A percentile compares a stretch with the other conserved stretches of the same genome.
These are phyloP conservation scores for Rutilus rutilus DNA, from an alignment of 2,113 vertebrate species.

Conservation along the genomic window DNA sequence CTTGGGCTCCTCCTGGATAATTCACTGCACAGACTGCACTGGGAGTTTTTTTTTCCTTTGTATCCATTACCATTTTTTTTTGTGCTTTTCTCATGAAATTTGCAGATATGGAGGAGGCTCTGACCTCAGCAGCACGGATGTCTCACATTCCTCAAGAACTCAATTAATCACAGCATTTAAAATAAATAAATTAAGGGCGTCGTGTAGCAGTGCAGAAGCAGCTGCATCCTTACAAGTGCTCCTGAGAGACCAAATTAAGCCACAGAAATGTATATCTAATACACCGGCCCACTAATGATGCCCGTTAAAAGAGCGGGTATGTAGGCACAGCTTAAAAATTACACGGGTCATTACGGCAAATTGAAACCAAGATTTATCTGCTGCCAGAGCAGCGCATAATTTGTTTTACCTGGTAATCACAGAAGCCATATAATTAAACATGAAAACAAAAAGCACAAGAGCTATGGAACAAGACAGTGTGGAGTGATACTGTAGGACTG, in stretches of 20 bases:
- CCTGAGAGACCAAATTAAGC: conserved; percentile 79
- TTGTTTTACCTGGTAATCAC: conserved; percentile 77
- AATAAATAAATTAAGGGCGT: conserved; percentile 78
- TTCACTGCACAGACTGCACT: conserved; percentile 9
- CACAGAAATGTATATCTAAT: conserved; percentile 77
- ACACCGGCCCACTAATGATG: conserved; percentile 78
- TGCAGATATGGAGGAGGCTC: conserved; percentile 53
- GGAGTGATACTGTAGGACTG: conserved; percentile 3
- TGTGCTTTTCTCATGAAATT: conserved; percentile 61
- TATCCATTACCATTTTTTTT: conserved; percentile 36
- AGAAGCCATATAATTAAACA: conserved; percentile 69
- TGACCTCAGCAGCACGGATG: conserved; percentile 55
- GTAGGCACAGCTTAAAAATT: conserved; percentile 78
- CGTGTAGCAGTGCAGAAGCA: conserved; percentile 66
- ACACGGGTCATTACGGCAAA: conserved; percentile 77
- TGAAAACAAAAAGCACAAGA: conserved; percentile 58
- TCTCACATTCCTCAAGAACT: conserved; percentile 71
- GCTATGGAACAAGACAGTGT: neutral
- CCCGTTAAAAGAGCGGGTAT: conserved; percentile 71
- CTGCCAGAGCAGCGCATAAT: conserved; percentile 72
- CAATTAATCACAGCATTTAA: conserved; percentile 77
- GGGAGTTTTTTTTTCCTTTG: neutral
- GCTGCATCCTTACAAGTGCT: conserved; percentile 75
- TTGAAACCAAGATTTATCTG: conserved; percentile 79
- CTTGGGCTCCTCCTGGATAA: conserved; percentile 4